Evolutionary conservation across 1,140 invertebrate genomes (phyloP).

Genomic region (Drosophila bifasciata): DNA sequence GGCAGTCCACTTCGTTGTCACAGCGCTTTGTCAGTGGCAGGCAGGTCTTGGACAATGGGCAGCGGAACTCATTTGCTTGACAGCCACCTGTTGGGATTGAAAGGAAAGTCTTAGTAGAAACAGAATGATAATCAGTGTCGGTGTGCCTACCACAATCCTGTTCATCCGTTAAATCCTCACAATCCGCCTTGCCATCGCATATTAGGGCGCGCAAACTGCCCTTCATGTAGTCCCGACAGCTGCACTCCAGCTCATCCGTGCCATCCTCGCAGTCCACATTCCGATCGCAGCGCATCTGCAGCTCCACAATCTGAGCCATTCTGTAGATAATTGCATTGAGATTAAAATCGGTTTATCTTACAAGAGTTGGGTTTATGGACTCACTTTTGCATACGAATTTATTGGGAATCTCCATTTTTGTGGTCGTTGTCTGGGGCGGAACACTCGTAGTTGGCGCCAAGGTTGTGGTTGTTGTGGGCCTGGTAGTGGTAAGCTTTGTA

Average conservation of each 20-base stretch:
- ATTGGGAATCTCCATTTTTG: slow-evolving; percentile 39
- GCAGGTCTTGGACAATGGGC: slow-evolving; percentile 85
- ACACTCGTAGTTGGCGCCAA: slow-evolving; percentile 9
- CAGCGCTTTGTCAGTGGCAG: slow-evolving; percentile 86
- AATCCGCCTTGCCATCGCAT: slow-evolving; percentile 92
- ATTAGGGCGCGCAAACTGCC: slow-evolving; percentile 83
- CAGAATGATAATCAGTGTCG: background rate
- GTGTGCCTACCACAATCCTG: slow-evolving; percentile 86
- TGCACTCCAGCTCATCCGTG: slow-evolving; percentile 91
- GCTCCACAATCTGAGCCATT: slow-evolving; percentile 87
- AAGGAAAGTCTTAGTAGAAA: background rate
- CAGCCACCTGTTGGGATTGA: slow-evolving; percentile 46
- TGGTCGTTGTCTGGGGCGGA: slow-evolving; percentile 16
- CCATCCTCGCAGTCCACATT: slow-evolving; percentile 91
- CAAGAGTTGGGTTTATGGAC: background rate
- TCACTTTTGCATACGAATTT: slow-evolving; percentile 79
- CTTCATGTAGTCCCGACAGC: slow-evolving; percentile 88
- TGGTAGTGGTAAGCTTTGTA: background rate
- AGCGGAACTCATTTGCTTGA: slow-evolving; percentile 61
- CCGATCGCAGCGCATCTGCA: slow-evolving; percentile 87
- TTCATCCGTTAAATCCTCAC: slow-evolving; percentile 91
- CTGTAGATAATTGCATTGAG: slow-evolving; percentile 83
- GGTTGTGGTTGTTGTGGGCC: background rate
- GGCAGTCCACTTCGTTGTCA: slow-evolving; percentile 87
- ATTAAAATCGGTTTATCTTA: background rate